Evolutionary conservation across 2,888 invertebrate genomes (phyloP).

Genomic region (Pristionchus maxplancki): DNA sequence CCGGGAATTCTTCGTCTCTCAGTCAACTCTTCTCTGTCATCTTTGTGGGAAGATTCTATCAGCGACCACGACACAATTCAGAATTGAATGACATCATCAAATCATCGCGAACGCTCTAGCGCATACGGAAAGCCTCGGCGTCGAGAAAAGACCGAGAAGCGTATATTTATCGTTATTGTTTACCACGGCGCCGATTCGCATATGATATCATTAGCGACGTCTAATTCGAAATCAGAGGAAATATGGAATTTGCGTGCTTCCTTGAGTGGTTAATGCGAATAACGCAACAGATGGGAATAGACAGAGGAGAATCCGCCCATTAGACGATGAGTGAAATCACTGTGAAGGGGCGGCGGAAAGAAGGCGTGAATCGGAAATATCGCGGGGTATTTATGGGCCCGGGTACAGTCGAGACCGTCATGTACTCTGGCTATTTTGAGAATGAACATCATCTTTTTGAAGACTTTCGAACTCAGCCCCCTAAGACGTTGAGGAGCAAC

Average conservation of each 20-base stretch:
- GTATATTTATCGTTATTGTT: not conserved
- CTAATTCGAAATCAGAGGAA: not conserved
- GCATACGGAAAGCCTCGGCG: not conserved
- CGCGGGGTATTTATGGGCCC: not conserved
- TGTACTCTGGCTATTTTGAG: no score
- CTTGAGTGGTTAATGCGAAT: not conserved
- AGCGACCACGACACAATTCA: not conserved
- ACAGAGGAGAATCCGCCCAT: not conserved
- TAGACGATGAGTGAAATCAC: not conserved
- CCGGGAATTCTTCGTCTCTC: not conserved
- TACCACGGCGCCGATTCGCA: not conserved
- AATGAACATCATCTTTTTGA: no score
- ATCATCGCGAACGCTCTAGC: not conserved
- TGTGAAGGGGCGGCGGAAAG: not conserved
- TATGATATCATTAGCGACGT: not conserved
- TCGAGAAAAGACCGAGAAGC: not conserved
- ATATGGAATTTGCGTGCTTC: not conserved
- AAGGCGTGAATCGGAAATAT: not conserved
- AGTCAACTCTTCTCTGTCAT: not conserved
- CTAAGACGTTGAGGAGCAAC: no score
- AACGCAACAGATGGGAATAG: not conserved
- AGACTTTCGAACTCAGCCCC: no score
- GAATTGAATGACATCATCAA: not conserved
- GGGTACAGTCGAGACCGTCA: no score
- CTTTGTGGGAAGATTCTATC: not conserved